These are phyloP conservation scores for Nettapus auritus DNA, from an alignment of 2,113 vertebrate genomes.

Conservation along the genomic window DNA sequence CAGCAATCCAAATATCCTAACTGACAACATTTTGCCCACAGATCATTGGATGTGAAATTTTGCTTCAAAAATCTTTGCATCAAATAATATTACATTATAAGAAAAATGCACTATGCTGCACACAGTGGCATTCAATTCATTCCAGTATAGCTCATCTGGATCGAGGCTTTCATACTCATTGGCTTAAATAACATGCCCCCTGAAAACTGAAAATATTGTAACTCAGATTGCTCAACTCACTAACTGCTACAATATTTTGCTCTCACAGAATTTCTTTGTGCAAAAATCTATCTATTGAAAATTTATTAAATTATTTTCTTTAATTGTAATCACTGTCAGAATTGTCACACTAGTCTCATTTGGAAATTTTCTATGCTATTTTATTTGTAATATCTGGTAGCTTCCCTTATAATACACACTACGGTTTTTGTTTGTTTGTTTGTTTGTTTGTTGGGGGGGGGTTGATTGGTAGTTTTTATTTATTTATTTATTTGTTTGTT, in stretches of 20 bases:
- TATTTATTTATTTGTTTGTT: too few relatives aligned
- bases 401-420: neutral
- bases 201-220: neutral
- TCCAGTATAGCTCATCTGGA: neutral
- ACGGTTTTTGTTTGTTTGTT: neutral
- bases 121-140: neutral
- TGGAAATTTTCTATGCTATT: neutral
- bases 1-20: neutral
- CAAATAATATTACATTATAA: neutral
- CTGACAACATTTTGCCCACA: neutral
- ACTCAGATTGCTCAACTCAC: neutral
- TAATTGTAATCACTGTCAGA: neutral
- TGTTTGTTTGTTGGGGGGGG: too few relatives aligned
- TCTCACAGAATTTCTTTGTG: neutral
- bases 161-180: neutral
- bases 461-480: too few relatives aligned
- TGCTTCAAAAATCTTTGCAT: neutral
- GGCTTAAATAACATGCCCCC: neutral
- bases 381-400: neutral
- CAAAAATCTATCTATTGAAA: neutral
- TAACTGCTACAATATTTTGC: neutral
- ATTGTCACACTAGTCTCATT: neutral
- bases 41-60: neutral
- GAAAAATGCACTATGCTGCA: neutral
- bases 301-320: neutral